phyloP scores from a whole-genome alignment of 1,140 invertebrate species.

The Melitaea cinxia region DNA sequence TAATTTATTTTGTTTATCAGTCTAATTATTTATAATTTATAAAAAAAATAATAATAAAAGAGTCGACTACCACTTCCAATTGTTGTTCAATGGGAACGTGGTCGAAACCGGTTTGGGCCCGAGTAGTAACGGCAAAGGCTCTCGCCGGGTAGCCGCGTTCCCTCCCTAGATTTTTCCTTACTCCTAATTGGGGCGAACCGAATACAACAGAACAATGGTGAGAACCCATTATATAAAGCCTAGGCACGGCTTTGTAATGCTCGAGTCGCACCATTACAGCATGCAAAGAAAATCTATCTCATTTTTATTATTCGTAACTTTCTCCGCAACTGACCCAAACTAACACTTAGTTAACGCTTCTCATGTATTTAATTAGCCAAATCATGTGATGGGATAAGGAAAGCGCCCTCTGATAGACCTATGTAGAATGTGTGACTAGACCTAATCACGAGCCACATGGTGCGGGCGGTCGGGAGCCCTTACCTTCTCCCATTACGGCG shows the following conservation, averaged over 20 bases:
- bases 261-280: slow-evolving; percentile 70
- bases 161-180: slow-evolving; percentile 53
- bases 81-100: slow-evolving; percentile 58
- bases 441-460: slow-evolving; percentile 57
- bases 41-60: slow-evolving; percentile 74
- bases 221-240: slow-evolving; percentile 72
- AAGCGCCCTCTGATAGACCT: slow-evolving; percentile 81
- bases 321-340: slow-evolving; percentile 67
- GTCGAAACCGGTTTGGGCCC: slow-evolving; percentile 54
- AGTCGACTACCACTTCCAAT: slow-evolving; percentile 75
- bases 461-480: slow-evolving; percentile 80
- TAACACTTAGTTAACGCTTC: slow-evolving; percentile 73
- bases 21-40: slow-evolving; percentile 73
- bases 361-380: slow-evolving; percentile 66
- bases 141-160: slow-evolving; percentile 56
- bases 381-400: slow-evolving; percentile 86
- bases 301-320: slow-evolving; percentile 64
- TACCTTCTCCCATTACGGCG: slow-evolving; percentile 85
- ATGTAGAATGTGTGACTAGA: slow-evolving; percentile 60
- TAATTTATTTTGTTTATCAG: slow-evolving; percentile 81
- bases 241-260: slow-evolving; percentile 74
- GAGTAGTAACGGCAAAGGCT: slow-evolving; percentile 40
- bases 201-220: slow-evolving; percentile 74
- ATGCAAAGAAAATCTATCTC: slow-evolving; percentile 51
- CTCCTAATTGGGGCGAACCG: slow-evolving; percentile 63